Evolutionary conservation across 1,140 invertebrate species (phyloP).

Genomic region (Tribolium madens): DNA sequence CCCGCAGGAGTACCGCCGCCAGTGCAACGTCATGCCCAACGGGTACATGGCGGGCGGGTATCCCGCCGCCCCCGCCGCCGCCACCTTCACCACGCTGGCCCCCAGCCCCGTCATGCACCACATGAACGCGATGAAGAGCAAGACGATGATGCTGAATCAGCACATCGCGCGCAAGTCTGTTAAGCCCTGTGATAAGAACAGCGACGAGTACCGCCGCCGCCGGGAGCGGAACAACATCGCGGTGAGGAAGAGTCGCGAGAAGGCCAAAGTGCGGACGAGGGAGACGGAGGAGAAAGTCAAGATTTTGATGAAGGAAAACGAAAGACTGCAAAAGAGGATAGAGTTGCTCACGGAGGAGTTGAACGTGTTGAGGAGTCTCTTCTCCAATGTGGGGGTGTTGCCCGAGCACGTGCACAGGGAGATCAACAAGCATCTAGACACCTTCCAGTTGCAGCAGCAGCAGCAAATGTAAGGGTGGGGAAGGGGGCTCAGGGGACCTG

Average conservation of each 20-base stretch:
- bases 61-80: conserved; percentile 68
- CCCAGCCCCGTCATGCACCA: conserved; percentile 72
- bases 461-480: conserved; percentile 61
- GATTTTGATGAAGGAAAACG: conserved; percentile 91
- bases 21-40: conserved; percentile 66
- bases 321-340: conserved; percentile 90
- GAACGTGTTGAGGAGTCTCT: conserved; percentile 84
- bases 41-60: conserved; percentile 65
- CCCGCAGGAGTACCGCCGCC: conserved; percentile 76
- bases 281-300: conserved; percentile 96
- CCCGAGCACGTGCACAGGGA: conserved; percentile 80
- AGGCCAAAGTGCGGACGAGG: conserved; percentile 92
- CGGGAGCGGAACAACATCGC: conserved; percentile 97
- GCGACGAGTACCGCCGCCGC: conserved; percentile 91
- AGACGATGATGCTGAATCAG: conserved; percentile 68
- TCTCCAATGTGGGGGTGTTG: conserved; percentile 79
- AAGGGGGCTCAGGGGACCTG: conserved; percentile 3
- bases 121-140: conserved; percentile 63
- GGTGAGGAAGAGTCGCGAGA: conserved; percentile 95
- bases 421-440: conserved; percentile 78
- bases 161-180: conserved; percentile 73
- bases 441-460: conserved; percentile 74
- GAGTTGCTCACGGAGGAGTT: conserved; percentile 94
- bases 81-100: conserved; percentile 76
- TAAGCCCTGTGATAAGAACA: conserved; percentile 89